A percentile compares a stretch with the other conserved stretches of the same genome.
Evolutionary conservation across 1,140 invertebrate species (phyloP).

Genomic region (Pemphigus obesinymphae): DNA sequence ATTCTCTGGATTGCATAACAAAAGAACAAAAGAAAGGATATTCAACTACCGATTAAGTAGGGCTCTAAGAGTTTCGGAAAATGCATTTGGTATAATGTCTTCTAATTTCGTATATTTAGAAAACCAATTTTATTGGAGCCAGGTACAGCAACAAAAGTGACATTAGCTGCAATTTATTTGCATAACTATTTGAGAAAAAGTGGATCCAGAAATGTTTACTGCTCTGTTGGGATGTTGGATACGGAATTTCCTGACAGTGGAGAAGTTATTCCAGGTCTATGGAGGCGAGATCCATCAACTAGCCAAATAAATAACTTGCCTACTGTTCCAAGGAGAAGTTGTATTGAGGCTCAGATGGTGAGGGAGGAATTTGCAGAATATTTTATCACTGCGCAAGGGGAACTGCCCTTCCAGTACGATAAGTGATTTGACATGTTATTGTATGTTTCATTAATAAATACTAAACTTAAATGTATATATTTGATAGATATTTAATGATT

Average conservation of each 20-base stretch:
- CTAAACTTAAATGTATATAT: no score
- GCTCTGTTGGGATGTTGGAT: neutral
- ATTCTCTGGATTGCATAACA: neutral
- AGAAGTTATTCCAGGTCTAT: neutral
- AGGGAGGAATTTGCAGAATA: neutral
- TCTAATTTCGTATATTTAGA: constrained; percentile 48
- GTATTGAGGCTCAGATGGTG: neutral
- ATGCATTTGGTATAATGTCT: no score
- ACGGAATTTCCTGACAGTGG: neutral
- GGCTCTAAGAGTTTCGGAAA: no score
- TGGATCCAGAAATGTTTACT: neutral
- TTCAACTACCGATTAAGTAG: no score
- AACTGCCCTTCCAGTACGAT: no score
- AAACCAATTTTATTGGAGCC: constrained; percentile 49
- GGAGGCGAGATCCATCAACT: neutral
- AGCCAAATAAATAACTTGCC: neutral
- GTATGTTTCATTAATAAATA: no score
- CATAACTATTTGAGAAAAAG: constrained; percentile 47
- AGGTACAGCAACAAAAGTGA: constrained; percentile 48
- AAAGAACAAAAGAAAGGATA: neutral
- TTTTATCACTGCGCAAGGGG: neutral
- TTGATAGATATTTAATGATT: no score
- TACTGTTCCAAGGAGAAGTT: neutral
- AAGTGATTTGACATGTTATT: no score
- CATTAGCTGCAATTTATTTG: constrained; percentile 46